Evolutionary conservation across 2,113 vertebrate species (phyloP).

Genomic region (Zosterops pallidus): DNA sequence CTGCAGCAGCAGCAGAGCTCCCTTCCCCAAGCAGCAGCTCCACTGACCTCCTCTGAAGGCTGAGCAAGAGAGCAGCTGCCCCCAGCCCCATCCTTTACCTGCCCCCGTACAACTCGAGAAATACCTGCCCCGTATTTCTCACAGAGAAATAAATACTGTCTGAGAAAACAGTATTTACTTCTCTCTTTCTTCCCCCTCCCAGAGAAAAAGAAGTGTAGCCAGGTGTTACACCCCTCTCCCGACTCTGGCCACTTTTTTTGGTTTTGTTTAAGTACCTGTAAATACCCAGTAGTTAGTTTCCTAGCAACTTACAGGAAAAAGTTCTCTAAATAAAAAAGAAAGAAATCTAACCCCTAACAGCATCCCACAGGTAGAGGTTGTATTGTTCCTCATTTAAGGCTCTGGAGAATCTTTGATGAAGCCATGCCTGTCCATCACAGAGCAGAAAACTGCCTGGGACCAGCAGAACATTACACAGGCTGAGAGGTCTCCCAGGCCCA

Average conservation of each 20-base stretch:
- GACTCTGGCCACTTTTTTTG: neutral
- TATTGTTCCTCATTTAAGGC: neutral
- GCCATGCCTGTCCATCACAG: neutral
- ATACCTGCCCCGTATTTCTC: too few species aligned
- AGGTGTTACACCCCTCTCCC: neutral
- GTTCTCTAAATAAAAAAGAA: neutral
- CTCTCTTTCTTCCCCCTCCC: neutral
- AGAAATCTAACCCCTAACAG: neutral
- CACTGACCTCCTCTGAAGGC: neutral
- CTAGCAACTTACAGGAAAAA: neutral
- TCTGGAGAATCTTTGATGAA: slow-evolving; percentile 36
- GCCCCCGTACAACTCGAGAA: neutral
- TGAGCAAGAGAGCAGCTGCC: neutral
- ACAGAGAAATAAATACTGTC: too few species aligned
- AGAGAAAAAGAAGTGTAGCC: neutral
- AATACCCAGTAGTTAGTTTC: neutral
- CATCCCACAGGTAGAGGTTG: neutral
- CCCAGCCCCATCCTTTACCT: neutral
- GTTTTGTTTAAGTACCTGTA: neutral
- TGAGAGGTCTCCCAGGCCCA: neutral
- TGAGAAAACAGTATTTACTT: too few species aligned
- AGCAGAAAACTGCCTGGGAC: slow-evolving; percentile 25
- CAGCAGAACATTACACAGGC: neutral
- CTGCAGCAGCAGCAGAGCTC: neutral
- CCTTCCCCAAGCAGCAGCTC: neutral